A percentile compares a stretch with the other conserved stretches of the same genome.
Evolutionary conservation across 2,797 vertebrate species (phyloP).

Genomic region (Pseudochaenichthys georgianus): DNA sequence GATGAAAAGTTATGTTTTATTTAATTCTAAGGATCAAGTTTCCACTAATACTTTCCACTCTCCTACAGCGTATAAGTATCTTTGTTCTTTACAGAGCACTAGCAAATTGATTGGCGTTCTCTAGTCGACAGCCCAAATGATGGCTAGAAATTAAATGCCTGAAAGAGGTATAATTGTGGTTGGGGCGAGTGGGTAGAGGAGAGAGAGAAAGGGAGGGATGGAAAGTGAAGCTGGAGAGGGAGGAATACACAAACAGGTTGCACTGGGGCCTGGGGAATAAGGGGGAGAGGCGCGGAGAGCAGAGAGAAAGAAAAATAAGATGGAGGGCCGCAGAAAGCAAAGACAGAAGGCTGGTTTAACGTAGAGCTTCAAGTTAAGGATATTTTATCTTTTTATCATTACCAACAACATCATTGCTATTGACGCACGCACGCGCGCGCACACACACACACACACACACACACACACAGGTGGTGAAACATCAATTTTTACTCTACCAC

Average conservation of each 20-base stretch:
- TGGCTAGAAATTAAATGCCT: conserved; percentile 65
- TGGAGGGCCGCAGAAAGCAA: conserved; percentile 56
- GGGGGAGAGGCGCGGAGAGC: conserved; percentile 27
- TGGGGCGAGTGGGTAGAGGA: conserved; percentile 53
- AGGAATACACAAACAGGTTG: conserved; percentile 83
- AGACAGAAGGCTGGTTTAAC: conserved; percentile 42
- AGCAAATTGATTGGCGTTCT: conserved; percentile 66
- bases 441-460: conserved; percentile 18
- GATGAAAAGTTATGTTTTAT: conserved; percentile 23
- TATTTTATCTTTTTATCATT: conserved; percentile 39
- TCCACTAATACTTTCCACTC: conserved; percentile 12
- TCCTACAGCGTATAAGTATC: background rate
- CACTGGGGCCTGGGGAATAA: conserved; percentile 75
- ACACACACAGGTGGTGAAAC: conserved; percentile 46
- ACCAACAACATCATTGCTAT: conserved; percentile 29
- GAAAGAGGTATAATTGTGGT: conserved; percentile 59
- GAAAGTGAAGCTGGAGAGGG: conserved; percentile 45
- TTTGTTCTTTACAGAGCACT: background rate
- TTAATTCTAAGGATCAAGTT: conserved; percentile 8
- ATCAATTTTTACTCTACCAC: conserved; percentile 25
- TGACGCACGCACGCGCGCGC: conserved; percentile 20
- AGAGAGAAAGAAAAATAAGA: conserved; percentile 67
- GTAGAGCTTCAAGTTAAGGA: conserved; percentile 35
- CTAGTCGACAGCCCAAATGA: conserved; percentile 61
- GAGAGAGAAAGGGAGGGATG: conserved; percentile 17